Percentiles rank a stretch among this genome's conserved stretches.
phyloP scores from a whole-genome alignment of 2,797 vertebrate species.

The Girardinus metallicus region DNA sequence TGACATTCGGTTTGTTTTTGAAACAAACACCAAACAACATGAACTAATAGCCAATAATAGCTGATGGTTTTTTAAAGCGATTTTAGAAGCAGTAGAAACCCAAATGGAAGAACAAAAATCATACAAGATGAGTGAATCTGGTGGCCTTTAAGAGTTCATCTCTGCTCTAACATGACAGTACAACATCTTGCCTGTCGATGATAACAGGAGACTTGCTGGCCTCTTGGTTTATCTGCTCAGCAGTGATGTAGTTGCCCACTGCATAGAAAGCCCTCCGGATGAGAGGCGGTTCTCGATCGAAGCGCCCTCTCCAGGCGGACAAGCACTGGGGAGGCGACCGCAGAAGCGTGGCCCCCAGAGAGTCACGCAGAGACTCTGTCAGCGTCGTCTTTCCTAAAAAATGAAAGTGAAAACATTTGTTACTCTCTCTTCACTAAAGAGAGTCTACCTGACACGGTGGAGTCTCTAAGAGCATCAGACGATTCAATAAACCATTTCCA shows the following conservation, averaged over 20 bases:
- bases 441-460: not conserved
- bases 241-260: constrained; percentile 92
- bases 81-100: too few relatives aligned
- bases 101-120: too few relatives aligned
- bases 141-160: constrained; percentile 4
- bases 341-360: constrained; percentile 83
- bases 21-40: too few relatives aligned
- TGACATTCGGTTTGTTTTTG: too few relatives aligned
- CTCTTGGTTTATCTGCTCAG: constrained; percentile 84
- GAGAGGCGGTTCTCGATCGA: constrained; percentile 87
- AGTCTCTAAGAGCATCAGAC: constrained; percentile 30
- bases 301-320: constrained; percentile 85
- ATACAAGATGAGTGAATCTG: too few relatives aligned
- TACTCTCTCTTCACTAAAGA: not conserved
- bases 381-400: constrained; percentile 91
- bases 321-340: constrained; percentile 88
- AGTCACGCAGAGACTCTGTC: constrained; percentile 84
- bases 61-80: not conserved
- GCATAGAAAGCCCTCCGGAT: constrained; percentile 94
- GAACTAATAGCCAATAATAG: too few relatives aligned
- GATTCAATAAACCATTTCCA: constrained; percentile 58
- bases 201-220: constrained; percentile 85
- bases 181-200: constrained; percentile 86
- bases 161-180: not conserved
- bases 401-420: not conserved